phyloP scores from a whole-genome alignment of 2,888 invertebrate species.

The Piscicola geometra region DNA sequence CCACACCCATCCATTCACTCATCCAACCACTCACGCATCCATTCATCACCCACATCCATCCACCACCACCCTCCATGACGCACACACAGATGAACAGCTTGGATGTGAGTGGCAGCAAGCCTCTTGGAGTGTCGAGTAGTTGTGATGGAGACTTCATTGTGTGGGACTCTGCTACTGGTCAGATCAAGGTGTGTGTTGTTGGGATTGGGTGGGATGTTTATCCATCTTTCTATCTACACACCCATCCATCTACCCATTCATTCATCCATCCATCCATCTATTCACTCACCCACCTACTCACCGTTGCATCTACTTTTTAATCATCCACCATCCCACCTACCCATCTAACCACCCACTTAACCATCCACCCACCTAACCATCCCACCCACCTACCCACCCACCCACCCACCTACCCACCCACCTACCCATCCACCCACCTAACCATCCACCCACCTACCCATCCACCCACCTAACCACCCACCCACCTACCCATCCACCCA shows the following conservation, averaged over 20 bases:
- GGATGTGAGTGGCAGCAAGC: conserved; percentile 62
- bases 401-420: no score
- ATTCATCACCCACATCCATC: not conserved
- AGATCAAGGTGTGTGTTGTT: conserved; percentile 55
- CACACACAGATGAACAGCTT: conserved; percentile 59
- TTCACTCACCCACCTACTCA: no score
- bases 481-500: not conserved
- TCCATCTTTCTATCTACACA: no score
- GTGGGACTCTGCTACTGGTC: conserved; percentile 66
- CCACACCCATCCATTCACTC: not conserved
- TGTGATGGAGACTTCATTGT: conserved; percentile 62
- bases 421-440: not conserved
- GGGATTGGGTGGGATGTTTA: not conserved
- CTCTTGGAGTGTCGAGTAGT: conserved; percentile 64
- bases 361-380: no score
- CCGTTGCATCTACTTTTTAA: no score
- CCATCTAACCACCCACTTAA: not conserved
- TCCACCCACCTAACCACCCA: not conserved
- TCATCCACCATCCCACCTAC: not conserved
- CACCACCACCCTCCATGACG: conserved; percentile 40
- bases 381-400: not conserved
- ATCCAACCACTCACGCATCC: not conserved
- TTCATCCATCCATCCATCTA: no score
- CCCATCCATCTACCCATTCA: no score
- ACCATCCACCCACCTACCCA: no score